Evolutionary conservation across 1,140 invertebrate species (phyloP).

Genomic region (Meloidogyne floridensis): DNA sequence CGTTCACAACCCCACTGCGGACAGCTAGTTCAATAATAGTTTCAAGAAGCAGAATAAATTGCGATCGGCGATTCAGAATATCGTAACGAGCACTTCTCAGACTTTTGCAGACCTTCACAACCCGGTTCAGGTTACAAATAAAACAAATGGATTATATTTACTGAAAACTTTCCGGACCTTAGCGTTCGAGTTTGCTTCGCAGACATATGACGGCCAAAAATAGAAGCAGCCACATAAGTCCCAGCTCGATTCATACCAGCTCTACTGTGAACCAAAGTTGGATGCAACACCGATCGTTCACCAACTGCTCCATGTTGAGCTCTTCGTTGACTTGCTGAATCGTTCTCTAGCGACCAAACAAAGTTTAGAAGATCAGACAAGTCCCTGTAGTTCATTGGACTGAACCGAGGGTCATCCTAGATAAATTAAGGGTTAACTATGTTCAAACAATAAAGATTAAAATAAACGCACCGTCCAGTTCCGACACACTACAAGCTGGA

Average conservation of each 20-base stretch:
- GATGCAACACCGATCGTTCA: background rate
- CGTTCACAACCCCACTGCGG: background rate
- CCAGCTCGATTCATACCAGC: background rate
- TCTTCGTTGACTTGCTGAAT: background rate
- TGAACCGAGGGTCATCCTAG: background rate
- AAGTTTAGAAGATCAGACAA: background rate
- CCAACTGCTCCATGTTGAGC: background rate
- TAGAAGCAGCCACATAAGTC: background rate
- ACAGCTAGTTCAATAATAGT: background rate
- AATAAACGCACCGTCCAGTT: background rate
- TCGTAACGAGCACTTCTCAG: background rate
- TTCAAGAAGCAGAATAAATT: background rate
- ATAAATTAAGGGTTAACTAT: background rate
- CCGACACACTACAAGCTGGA: background rate
- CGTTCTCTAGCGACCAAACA: slow-evolving; percentile 1
- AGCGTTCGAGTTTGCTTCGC: background rate
- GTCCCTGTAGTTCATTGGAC: background rate
- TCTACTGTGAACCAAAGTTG: background rate
- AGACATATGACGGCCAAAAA: background rate
- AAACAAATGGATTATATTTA: background rate
- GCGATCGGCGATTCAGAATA: background rate
- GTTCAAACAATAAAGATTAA: background rate
- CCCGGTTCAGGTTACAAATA: background rate
- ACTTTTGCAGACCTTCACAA: background rate
- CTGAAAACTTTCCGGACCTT: background rate